Conservation (phyloP, 1,140 invertebrate species). For the Phthorimaea operculella region DNA sequence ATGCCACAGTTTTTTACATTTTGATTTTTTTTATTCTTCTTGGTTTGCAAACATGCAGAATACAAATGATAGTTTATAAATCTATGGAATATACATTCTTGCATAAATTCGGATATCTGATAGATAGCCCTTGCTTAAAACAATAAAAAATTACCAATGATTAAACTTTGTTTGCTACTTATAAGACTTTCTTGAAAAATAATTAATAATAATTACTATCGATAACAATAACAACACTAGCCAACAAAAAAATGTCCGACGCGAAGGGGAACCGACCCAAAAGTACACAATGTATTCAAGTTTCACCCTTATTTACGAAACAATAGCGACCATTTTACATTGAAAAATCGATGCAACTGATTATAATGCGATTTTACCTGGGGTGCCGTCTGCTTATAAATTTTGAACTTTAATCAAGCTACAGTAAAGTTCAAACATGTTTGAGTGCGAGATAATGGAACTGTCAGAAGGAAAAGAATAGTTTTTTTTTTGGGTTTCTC, state of each 20-base stretch:
- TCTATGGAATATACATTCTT: too few species aligned
- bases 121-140: too few species aligned
- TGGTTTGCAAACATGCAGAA: too few species aligned
- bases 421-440: constrained; percentile 10
- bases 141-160: too few species aligned
- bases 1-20: too few species aligned
- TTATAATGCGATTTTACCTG: background rate
- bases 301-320: constrained; percentile 1
- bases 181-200: background rate
- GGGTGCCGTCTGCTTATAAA: background rate
- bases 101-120: too few species aligned
- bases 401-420: background rate
- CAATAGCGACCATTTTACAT: background rate
- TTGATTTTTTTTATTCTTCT: too few species aligned
- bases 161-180: too few species aligned
- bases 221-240: constrained; percentile 18
- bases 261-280: constrained; percentile 7
- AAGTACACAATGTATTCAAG: background rate
- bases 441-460: background rate
- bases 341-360: background rate
- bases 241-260: constrained; percentile 46
- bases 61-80: too few species aligned
- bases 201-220: background rate
- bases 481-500: background rate
- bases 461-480: background rate